These are phyloP conservation scores for Coilia nasus DNA, from an alignment of 2,797 vertebrate genomes.

Conservation along the genomic window DNA sequence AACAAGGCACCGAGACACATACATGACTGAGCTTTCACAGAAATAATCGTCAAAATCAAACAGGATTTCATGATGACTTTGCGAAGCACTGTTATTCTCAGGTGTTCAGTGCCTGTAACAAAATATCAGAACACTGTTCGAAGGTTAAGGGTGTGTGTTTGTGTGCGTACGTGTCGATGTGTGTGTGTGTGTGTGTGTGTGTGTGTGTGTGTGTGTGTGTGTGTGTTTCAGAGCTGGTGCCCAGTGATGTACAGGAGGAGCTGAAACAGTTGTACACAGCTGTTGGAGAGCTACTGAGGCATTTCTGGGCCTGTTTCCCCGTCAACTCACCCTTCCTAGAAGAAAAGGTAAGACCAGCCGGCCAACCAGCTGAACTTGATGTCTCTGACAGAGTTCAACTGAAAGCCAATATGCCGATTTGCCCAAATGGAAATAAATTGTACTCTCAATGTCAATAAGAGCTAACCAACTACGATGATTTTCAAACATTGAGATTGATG, in stretches of 20 bases:
- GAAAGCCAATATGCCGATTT: too few relatives aligned
- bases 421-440: too few relatives aligned
- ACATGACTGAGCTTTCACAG: neutral
- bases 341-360: slow-evolving; percentile 85
- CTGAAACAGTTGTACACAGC: slow-evolving; percentile 95
- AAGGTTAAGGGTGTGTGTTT: neutral
- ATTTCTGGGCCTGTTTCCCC: slow-evolving; percentile 99
- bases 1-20: neutral
- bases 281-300: slow-evolving; percentile 90
- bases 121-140: neutral
- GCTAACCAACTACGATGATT: neutral
- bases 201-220: neutral
- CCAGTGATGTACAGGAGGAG: slow-evolving; percentile 90
- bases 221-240: slow-evolving; percentile 88
- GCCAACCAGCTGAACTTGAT: neutral
- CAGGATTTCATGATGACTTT: neutral
- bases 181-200: neutral
- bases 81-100: neutral
- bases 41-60: neutral
- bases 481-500: neutral
- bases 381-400: neutral
- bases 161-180: too few relatives aligned
- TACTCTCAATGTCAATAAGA: too few relatives aligned
- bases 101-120: neutral
- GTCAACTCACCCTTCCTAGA: slow-evolving; percentile 96